phyloP scores from a whole-genome alignment of 2,113 vertebrate species.

The Hemicordylus capensis region DNA sequence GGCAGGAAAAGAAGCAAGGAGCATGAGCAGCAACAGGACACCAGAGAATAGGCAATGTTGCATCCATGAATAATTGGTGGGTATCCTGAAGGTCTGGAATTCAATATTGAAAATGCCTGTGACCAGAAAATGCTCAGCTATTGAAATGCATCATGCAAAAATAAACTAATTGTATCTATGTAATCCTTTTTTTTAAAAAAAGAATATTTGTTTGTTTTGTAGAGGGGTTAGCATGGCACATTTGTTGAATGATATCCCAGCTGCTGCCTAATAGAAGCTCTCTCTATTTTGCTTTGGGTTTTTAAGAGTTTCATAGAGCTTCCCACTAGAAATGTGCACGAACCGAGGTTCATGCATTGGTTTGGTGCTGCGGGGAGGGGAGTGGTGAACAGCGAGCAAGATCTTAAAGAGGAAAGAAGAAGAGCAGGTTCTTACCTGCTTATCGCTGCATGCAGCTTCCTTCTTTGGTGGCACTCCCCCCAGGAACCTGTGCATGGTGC shows the following conservation, averaged over 20 bases:
- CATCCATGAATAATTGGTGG: neutral
- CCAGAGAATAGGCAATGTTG: neutral
- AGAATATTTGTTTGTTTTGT: neutral
- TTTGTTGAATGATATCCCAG: neutral
- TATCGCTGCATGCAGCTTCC: no score
- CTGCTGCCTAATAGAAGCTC: neutral
- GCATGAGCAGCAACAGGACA: neutral
- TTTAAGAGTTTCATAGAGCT: neutral
- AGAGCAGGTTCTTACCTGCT: no score
- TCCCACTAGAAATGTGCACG: neutral
- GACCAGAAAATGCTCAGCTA: neutral
- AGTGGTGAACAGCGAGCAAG: no score
- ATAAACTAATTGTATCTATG: neutral
- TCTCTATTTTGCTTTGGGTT: neutral
- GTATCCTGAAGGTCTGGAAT: neutral
- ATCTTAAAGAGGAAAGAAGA: no score
- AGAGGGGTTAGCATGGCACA: neutral
- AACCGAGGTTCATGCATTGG: no score
- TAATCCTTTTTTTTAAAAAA: neutral
- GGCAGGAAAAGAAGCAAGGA: neutral
- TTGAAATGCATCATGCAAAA: neutral
- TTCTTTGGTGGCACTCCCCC: no score
- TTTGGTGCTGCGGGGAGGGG: no score
- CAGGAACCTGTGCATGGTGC: no score
- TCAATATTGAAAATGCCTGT: neutral